Percentiles rank a stretch among this genome's conserved stretches.
Evolutionary conservation across 2,888 invertebrate species (phyloP).

Genomic region (Linnaemya vulpina): DNA sequence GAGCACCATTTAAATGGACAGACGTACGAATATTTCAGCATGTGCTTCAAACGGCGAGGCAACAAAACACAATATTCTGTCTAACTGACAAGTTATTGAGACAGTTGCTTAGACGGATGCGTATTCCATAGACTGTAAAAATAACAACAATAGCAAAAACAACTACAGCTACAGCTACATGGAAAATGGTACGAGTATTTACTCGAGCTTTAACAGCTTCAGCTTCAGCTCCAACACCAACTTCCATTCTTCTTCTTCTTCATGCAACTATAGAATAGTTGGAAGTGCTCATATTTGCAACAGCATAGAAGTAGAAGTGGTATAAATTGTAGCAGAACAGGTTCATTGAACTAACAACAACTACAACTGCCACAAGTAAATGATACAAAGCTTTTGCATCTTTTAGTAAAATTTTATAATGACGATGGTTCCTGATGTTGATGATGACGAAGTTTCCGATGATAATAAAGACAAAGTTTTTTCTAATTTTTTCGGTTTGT

Average conservation of each 20-base stretch:
- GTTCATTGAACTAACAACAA: conserved; percentile 66
- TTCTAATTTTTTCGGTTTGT: neutral
- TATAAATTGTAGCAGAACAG: conserved; percentile 50
- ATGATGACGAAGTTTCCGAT: conserved; percentile 26
- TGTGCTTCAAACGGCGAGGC: conserved; percentile 21
- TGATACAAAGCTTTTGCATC: conserved; percentile 47
- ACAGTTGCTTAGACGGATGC: conserved; percentile 69
- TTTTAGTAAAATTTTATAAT: conserved; percentile 42
- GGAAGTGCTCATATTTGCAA: conserved; percentile 1
- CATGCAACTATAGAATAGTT: neutral
- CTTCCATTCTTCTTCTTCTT: neutral
- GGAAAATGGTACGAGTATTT: conserved; percentile 12
- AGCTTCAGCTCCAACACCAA: neutral
- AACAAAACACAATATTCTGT: conserved; percentile 6
- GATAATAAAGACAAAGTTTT: conserved; percentile 18
- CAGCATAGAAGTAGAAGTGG: conserved; percentile 8
- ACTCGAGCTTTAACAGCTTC: conserved; percentile 17
- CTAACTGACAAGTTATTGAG: conserved; percentile 61
- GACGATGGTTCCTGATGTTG: conserved; percentile 12
- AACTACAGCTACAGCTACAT: conserved; percentile 32
- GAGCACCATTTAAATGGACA: conserved; percentile 20
- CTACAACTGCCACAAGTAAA: conserved; percentile 57
- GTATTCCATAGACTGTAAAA: conserved; percentile 68
- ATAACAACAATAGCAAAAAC: conserved; percentile 59
- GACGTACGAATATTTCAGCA: conserved; percentile 39